These are phyloP conservation scores for Pteronotus mesoamericanus DNA, from an alignment of 2,797 vertebrate species.

Conservation along the genomic window DNA sequence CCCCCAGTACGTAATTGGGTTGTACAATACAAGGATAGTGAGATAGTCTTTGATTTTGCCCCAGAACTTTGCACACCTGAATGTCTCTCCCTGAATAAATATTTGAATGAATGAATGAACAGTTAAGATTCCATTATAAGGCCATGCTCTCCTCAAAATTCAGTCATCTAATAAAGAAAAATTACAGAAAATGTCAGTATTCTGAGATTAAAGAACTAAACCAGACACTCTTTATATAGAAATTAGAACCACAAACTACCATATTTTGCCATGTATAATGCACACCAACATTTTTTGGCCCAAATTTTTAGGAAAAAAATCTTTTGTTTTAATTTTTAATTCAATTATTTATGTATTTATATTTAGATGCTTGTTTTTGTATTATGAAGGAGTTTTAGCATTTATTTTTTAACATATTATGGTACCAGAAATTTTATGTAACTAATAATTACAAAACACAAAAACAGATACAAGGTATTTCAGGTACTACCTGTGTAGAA, in stretches of 20 bases:
- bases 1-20: not conserved
- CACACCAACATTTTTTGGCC: too few species aligned
- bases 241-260: not conserved
- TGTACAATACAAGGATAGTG: not conserved
- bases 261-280: too few species aligned
- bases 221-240: not conserved
- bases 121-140: not conserved
- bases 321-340: too few species aligned
- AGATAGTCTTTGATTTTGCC: not conserved
- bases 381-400: too few species aligned
- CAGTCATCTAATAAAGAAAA: not conserved
- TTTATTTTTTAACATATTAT: too few species aligned
- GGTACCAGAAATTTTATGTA: too few species aligned
- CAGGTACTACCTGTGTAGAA: too few species aligned
- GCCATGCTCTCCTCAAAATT: not conserved
- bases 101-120: constrained; percentile 1
- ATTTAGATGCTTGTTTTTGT: too few species aligned
- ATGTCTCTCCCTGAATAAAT: constrained; percentile 1
- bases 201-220: not conserved
- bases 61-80: not conserved
- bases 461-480: too few species aligned
- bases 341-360: too few species aligned
- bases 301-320: too few species aligned
- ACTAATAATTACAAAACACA: too few species aligned
- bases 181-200: not conserved